Evolutionary conservation across 2,888 invertebrate species (phyloP), one percentile per base, ranked within the genome.

Genomic region (Aleiodes testaceus): DNA sequence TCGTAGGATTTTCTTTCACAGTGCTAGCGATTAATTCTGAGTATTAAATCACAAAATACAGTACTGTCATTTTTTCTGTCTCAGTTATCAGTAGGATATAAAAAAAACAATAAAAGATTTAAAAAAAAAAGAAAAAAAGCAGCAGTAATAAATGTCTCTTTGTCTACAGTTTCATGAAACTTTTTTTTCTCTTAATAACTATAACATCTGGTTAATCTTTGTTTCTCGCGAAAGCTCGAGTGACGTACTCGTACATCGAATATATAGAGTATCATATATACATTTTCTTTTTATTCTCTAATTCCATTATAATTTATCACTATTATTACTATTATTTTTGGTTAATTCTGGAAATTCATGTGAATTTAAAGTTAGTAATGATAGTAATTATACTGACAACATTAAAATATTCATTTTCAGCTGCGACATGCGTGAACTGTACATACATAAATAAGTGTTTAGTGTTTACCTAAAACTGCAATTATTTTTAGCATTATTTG

Each of bases 1-100:
- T 66, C 30, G 61, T 22, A 73, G 52, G 12, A 66, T 50, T 68
- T 12, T 20, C n/a, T 30, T 16, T 66, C 11, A 61, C 53, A 49
- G 5, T 49, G 14, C 42, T 36, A 30, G 30, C 22, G 14, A 55
- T 55, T 55, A 22, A 55, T 59, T 59, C 42, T 42, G 4, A 36
- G 12, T 42, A 12, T 53, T 12, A n/a, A 22, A 6, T n/a, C 53
- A 22, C n/a, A 53, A 26, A 53, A 53, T 26, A 53, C 53, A 26
- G 6, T 53, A 26, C 11, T 18, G 22, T 53, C 30, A 26, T 53
- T n/a, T 26, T 9, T 36, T 36, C 11, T 36, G 36, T 36, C 36
- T 36, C 11, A 11, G 36, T 36, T 36, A 36, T 36, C 4, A 36
- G 36, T 36, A 36, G 7, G 36, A 11, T 36, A 36, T 36, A 36